A percentile compares a stretch with the other conserved stretches of the same genome.
These are phyloP conservation scores for Xestobium rufovillosum DNA, from an alignment of 2,888 invertebrate species.

Conservation along the genomic window DNA sequence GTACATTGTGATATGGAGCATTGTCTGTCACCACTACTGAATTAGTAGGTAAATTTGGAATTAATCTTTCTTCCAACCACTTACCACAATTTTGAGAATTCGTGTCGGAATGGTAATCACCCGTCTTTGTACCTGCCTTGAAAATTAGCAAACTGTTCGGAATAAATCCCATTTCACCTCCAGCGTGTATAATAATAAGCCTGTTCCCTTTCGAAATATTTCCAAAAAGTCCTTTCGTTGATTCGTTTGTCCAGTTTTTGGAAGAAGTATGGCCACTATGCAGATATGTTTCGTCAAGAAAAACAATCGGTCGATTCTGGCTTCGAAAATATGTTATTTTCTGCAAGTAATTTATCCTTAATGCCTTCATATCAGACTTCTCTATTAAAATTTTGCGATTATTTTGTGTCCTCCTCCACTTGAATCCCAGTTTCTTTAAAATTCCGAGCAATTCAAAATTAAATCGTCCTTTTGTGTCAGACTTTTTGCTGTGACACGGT, in stretches of 20 bases:
- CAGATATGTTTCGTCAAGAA: conserved; percentile 9
- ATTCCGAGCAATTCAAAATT: no score
- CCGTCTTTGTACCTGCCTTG: conserved; percentile 20
- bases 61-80: conserved; percentile 13
- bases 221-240: conserved; percentile 12
- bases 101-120: conserved; percentile 29
- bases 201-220: conserved; percentile 23
- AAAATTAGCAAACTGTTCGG: conserved; percentile 8
- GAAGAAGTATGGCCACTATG: no score
- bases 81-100: conserved; percentile 25
- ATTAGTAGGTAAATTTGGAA: conserved; percentile 14
- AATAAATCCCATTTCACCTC: conserved; percentile 9
- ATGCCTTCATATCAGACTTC: no score
- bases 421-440: conserved; percentile 1
- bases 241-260: no score
- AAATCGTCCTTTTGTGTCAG: no score
- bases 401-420: no score
- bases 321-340: conserved; percentile 6
- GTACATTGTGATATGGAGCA: conserved; percentile 18
- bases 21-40: conserved; percentile 19
- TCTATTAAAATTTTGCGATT: no score
- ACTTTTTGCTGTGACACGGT: no score
- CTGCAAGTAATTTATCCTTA: conserved; percentile 7
- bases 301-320: conserved; percentile 7
- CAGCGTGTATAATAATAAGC: conserved; percentile 19